These are phyloP conservation scores for Merodon equestris DNA, from an alignment of 2,888 invertebrate genomes.

Conservation along the genomic window DNA sequence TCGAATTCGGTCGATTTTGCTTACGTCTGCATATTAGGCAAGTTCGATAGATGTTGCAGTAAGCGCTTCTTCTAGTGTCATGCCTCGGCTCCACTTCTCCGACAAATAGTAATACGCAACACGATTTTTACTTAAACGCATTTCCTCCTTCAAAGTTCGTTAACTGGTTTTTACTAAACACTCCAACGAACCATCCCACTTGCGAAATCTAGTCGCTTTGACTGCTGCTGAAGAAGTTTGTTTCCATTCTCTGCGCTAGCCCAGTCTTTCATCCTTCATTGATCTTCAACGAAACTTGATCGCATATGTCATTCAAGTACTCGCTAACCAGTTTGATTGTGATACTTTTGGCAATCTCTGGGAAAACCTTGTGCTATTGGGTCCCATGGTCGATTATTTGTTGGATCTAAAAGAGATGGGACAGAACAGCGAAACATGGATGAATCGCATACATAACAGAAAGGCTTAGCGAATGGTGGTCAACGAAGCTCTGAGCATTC, in stretches of 20 bases:
- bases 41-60: conserved; percentile 90
- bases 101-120: conserved; percentile 84
- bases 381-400: conserved; percentile 95
- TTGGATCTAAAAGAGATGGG: too few species aligned
- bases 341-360: conserved; percentile 88
- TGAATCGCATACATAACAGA: too few species aligned
- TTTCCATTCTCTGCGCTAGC: conserved; percentile 82
- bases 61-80: conserved; percentile 87
- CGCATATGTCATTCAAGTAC: conserved; percentile 91
- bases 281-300: conserved; percentile 87
- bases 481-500: too few species aligned
- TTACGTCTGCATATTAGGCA: conserved; percentile 87
- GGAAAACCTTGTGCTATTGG: conserved; percentile 94
- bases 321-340: conserved; percentile 86
- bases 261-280: conserved; percentile 90
- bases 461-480: too few species aligned
- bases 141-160: not conserved
- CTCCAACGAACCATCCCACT: conserved; percentile 71
- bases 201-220: conserved; percentile 56
- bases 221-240: conserved; percentile 79
- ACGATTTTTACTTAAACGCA: conserved; percentile 82
- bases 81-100: conserved; percentile 82
- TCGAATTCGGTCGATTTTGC: not conserved
- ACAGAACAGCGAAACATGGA: too few species aligned
- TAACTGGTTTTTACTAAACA: conserved; percentile 73